Evolutionary conservation across 2,113 vertebrate species (phyloP), one percentile per base, ranked within the genome.

Genomic region (Erythrocercus mccallii): DNA sequence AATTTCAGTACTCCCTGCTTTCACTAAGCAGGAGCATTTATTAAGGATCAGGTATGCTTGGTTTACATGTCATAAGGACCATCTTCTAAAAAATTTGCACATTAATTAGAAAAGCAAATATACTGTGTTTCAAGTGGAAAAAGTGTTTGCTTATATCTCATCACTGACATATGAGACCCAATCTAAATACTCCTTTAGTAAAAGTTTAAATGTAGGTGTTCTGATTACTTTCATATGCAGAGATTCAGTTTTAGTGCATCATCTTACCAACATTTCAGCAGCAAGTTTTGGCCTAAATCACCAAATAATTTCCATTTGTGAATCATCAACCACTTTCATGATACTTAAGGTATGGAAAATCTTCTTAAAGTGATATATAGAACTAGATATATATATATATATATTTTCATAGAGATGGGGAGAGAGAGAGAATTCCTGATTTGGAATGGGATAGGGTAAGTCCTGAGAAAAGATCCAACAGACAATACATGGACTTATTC

Each of bases 61-160:
- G 40, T 27, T 60, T 66, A 38, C 1, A 2, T 51, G 13, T 48
- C 1, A 0, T 42, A 88, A 83, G 23, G 12, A 35, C 7, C 14
- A 27, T 65, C 14, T 61, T 73, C 40, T 57, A 78, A 25, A 9
- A 82, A 9, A 11, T 56, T 9, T 69, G 4, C 3, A 65, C 88
- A 51, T 60, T 60, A 64, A 47, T 77, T 56, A 76, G 40, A 77
- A 86, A 65, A 89, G 9, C 3, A 19, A 71, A 48, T 51, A 80
- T 27, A 35, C 5, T 68, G 8, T 35, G 3, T 64, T 86, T 70
- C 22, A 65, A 81, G 19, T 70, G 12, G 28, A 53, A 57, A 47
- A 76, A 40, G 1, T 45, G 2, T 64, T 88, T 61, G 24, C 1
- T 62, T 82, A 15, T 35, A 16, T 79, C 35, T 51, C 11, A 19